Percentiles rank a stretch among this genome's conserved stretches.
Evolutionary conservation across 1,140 invertebrate genomes (phyloP).

Genomic region (Pseudomyrmex flavicornis): DNA sequence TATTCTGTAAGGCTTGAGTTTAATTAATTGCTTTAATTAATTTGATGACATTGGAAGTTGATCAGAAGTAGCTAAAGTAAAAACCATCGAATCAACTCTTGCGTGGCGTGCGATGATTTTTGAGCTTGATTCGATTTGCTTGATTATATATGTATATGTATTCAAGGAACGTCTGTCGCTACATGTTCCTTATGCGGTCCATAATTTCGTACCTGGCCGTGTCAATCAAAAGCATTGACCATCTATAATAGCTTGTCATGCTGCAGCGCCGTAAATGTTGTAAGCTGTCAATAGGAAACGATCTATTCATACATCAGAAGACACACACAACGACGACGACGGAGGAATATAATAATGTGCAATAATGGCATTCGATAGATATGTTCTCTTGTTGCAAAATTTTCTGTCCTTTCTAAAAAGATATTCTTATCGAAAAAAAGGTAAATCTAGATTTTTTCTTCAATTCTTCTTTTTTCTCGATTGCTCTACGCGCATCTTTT

Average conservation of each 20-base stretch:
- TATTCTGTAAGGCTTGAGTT: background rate
- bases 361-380: slow-evolving; percentile 34
- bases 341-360: slow-evolving; percentile 41
- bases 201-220: slow-evolving; percentile 27
- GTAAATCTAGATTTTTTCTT: background rate
- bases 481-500: background rate
- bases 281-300: slow-evolving; percentile 42
- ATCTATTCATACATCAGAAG: slow-evolving; percentile 52
- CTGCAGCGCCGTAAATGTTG: slow-evolving; percentile 67
- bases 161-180: background rate
- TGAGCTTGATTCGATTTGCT: background rate
- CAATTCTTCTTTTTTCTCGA: background rate
- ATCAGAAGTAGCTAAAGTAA: background rate
- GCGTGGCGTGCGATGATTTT: background rate
- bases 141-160: background rate
- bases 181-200: background rate
- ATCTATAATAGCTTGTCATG: slow-evolving; percentile 77
- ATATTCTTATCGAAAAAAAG: background rate
- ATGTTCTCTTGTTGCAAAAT: slow-evolving; percentile 37
- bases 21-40: slow-evolving; percentile 48
- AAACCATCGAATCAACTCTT: background rate
- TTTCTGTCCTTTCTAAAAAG: background rate
- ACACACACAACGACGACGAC: slow-evolving; percentile 4
- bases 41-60: slow-evolving; percentile 33
- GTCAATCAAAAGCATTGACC: slow-evolving; percentile 65